Evolutionary conservation across 2,888 invertebrate species (phyloP).

Genomic region (Nymphalis c-album): DNA sequence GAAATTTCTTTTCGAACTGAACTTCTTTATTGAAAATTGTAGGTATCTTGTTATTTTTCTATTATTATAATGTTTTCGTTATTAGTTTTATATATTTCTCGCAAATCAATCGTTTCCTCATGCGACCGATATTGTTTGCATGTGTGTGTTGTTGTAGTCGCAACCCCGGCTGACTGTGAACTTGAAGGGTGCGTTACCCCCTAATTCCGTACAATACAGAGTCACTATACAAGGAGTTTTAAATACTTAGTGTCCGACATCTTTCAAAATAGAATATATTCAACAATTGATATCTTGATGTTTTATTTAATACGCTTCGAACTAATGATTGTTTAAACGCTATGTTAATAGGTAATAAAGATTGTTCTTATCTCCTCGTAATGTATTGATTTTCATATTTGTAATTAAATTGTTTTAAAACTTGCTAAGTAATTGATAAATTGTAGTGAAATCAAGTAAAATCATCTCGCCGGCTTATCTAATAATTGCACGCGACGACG

Average conservation of each 20-base stretch:
- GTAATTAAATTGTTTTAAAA: conserved; percentile 12
- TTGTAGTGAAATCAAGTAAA: conserved; percentile 39
- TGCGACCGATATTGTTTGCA: conserved; percentile 47
- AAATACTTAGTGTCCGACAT: conserved; percentile 1
- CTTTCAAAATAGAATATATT: background rate
- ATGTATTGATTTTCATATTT: conserved; percentile 10
- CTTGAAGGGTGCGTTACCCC: conserved; percentile 80
- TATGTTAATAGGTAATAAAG: background rate
- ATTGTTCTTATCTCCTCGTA: background rate
- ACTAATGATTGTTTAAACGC: background rate
- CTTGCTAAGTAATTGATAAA: conserved; percentile 29
- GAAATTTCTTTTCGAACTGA: background rate
- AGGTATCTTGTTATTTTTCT: conserved; percentile 5
- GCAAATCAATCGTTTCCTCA: conserved; percentile 22
- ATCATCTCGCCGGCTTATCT: conserved; percentile 42
- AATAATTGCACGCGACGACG: conserved; percentile 45
- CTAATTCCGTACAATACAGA: conserved; percentile 37
- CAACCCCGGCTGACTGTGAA: conserved; percentile 70
- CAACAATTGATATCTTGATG: conserved; percentile 6
- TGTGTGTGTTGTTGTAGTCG: conserved; percentile 49
- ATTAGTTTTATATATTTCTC: conserved; percentile 33
- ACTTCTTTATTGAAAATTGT: background rate
- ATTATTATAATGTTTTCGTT: background rate
- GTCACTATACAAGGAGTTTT: conserved; percentile 16
- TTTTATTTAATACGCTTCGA: conserved; percentile 13